Evolutionary conservation across 2,888 invertebrate genomes (phyloP), one percentile per base, ranked within the genome.

Genomic region (Eumerus sabulonum): DNA sequence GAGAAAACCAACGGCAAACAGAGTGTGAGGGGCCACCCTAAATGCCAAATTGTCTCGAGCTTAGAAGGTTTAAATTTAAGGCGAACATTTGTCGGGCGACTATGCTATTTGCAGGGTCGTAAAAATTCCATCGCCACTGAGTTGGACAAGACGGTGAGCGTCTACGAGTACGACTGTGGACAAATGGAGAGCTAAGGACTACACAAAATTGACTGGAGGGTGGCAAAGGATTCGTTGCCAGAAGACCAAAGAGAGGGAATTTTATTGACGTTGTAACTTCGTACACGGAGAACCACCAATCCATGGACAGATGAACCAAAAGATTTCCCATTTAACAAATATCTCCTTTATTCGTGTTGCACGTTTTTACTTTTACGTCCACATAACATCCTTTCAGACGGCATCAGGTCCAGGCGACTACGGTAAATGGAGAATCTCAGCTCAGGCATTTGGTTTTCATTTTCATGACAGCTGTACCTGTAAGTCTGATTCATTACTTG

Each of bases 161-260:
- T 27, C n/a, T n/a, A n/a, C 27, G 7, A 27, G 7, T 27, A 17
- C 44, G 56, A 57, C 62, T 62, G 62, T 62, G 13, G 40, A 38
- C 27, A 36, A 67, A 77, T 72, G 50, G 67, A 51, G 76, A 72
- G 62, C 62, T 72, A 67, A 72, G 50, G 72, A 57, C 54, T 66
- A 72, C 54, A 70, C 63, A 48, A 72, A 77, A 77, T 77, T 77
- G 66, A 77, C 72, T 67, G 51, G 62, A 70, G 70, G 64, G 48
- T 48, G 35, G 60, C 60, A 47, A 57, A 53, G 56, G 66, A 77
- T 77, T 66, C 51, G 16, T n/a, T 64, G 13, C 50, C 48, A 47
- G 19, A 66, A 56, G 47, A 51, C 12, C 48, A 66, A 62, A 64
- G 51, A 70, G 54, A 50, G 44, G 27, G 9, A 50, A 60, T 66